Percentiles rank a stretch among this genome's conserved stretches.
phyloP scores from a whole-genome alignment of 2,797 vertebrate species.

The Novumbra hubbsi region DNA sequence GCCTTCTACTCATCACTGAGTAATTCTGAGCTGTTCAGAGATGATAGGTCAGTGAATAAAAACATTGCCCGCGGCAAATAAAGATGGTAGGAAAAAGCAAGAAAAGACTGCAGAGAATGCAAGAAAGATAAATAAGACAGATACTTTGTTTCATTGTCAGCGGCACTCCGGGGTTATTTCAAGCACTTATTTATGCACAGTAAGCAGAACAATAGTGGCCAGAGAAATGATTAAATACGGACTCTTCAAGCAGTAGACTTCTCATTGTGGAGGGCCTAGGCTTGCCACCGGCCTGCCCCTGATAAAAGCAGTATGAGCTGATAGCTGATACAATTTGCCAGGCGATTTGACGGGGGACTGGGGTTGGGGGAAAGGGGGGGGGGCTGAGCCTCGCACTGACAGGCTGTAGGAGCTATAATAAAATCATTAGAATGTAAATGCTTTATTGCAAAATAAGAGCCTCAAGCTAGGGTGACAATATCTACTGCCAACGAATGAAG shows the following conservation, averaged over 20 bases:
- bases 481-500: conserved; percentile 90
- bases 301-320: conserved; percentile 99
- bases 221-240: conserved; percentile 98
- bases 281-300: conserved; percentile 93
- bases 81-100: conserved; percentile 65
- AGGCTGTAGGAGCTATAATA: conserved; percentile 97
- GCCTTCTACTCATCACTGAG: conserved; percentile 78
- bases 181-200: conserved; percentile 98
- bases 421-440: conserved; percentile 99
- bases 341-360: conserved; percentile 79
- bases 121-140: conserved; percentile 93
- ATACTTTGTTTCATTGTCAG: conserved; percentile 96
- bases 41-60: conserved; percentile 84
- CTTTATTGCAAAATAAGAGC: conserved; percentile 99
- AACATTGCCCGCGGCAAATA: conserved; percentile 83
- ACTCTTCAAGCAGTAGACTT: conserved; percentile 91
- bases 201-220: conserved; percentile 97
- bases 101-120: conserved; percentile 78
- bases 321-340: conserved; percentile 99
- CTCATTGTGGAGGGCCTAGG: conserved; percentile 91
- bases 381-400: conserved; percentile 90
- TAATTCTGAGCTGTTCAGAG: conserved; percentile 83
- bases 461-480: conserved; percentile 96
- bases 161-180: conserved; percentile 93
- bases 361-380: conserved; percentile 66